phyloP scores from a whole-genome alignment of 92 coral and sea anemone genomes.

The Pocillopora meandrina region DNA sequence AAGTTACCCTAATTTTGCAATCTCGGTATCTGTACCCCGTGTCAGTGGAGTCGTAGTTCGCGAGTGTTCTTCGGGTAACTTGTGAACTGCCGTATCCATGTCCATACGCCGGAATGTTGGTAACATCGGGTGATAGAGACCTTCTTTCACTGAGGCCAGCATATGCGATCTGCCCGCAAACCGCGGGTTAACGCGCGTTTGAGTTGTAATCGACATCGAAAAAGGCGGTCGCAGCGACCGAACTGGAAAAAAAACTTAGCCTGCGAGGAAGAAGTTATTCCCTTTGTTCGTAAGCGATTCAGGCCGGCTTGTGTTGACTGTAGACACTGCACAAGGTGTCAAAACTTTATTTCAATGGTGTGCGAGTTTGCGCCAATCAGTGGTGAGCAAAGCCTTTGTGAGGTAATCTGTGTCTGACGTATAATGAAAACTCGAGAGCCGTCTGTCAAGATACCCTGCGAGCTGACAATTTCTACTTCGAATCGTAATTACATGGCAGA shows the following conservation, averaged over 20 bases:
- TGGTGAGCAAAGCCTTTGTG: slow-evolving; percentile 53
- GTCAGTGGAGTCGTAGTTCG: slow-evolving; percentile 87
- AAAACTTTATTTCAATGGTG: background rate
- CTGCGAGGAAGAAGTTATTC: background rate
- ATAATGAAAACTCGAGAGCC: background rate
- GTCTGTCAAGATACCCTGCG: background rate
- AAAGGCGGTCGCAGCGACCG: background rate
- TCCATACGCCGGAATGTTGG: slow-evolving; percentile 97
- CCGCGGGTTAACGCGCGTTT: slow-evolving; percentile 49
- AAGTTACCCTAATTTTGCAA: background rate
- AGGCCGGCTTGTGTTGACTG: slow-evolving; percentile 17
- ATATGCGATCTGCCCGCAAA: slow-evolving; percentile 56
- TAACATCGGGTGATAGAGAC: slow-evolving; percentile 89
- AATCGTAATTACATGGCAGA: background rate
- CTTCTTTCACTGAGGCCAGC: slow-evolving; percentile 97
- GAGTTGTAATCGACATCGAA: slow-evolving; percentile 66
- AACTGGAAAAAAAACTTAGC: background rate
- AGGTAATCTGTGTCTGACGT: slow-evolving; percentile 37
- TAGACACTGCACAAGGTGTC: background rate
- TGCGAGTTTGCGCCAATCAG: slow-evolving; percentile 54
- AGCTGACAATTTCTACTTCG: background rate
- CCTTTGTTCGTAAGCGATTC: slow-evolving; percentile 14
- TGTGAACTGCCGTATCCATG: slow-evolving; percentile 95
- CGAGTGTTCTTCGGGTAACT: slow-evolving; percentile 90
- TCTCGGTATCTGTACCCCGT: slow-evolving; percentile 56